Conservation (phyloP, 1,140 invertebrate species). For the Acromyrmex echinatior region DNA sequence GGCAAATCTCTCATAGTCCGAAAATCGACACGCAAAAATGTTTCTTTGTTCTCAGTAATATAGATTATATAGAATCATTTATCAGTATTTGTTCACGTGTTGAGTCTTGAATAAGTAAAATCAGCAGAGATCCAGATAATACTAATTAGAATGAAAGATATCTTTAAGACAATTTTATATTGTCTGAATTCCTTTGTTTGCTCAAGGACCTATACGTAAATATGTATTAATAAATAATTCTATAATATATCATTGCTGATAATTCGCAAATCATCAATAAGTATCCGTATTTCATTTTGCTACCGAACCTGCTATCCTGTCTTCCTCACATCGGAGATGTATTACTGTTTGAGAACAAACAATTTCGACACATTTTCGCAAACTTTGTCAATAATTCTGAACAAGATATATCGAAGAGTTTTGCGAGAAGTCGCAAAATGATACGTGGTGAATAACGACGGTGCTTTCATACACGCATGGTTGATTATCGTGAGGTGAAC, state of each 20-base stretch:
- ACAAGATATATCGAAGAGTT: slow-evolving; percentile 10
- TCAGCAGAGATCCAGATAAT: no score
- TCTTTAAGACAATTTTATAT: no score
- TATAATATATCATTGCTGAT: neutral
- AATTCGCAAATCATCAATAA: neutral
- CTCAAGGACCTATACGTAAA: neutral
- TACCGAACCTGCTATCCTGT: neutral
- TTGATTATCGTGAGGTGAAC: slow-evolving; percentile 71
- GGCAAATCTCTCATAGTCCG: neutral
- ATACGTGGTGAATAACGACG: slow-evolving; percentile 61
- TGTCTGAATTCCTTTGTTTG: no score
- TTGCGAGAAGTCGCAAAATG: slow-evolving; percentile 48
- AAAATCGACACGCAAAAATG: neutral
- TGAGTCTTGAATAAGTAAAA: no score
- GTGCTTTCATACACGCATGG: slow-evolving; percentile 51
- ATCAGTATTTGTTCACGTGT: no score
- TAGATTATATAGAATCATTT: no score
- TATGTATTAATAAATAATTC: neutral
- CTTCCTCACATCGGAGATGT: neutral
- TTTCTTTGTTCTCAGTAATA: neutral
- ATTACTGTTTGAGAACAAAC: neutral
- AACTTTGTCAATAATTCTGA: slow-evolving; percentile 7
- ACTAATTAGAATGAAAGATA: no score
- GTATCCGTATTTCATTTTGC: neutral
- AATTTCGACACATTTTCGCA: neutral